A percentile compares a stretch with the other conserved stretches of the same genome.
These are phyloP conservation scores for Osmerus mordax DNA, from an alignment of 2,113 vertebrate genomes.

Conservation along the genomic window DNA sequence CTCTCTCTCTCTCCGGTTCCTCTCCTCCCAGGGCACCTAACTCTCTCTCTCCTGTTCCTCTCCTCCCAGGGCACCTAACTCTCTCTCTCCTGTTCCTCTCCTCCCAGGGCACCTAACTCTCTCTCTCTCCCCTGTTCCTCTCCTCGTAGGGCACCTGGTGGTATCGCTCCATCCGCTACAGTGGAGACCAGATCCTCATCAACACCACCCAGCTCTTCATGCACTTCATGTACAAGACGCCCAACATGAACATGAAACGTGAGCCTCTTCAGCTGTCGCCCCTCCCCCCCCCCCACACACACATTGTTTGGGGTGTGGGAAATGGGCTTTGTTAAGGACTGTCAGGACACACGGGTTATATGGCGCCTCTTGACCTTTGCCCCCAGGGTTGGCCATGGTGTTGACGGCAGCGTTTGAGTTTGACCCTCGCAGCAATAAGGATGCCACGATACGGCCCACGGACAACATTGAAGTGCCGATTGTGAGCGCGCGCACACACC, in stretches of 20 bases:
- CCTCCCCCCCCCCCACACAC: neutral
- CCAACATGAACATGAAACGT: conserved; percentile 99
- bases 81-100: neutral
- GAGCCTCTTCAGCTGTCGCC: conserved; percentile 60
- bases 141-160: conserved; percentile 80
- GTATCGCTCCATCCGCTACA: conserved; percentile 98
- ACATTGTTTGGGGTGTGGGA: neutral
- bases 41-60: neutral
- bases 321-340: neutral
- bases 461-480: conserved; percentile 96
- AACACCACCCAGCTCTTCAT: conserved; percentile 98
- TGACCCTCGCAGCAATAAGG: conserved; percentile 97
- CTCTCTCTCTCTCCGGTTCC: no score
- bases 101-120: no score
- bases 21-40: neutral
- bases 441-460: conserved; percentile 92
- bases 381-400: conserved; percentile 90
- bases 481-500: conserved; percentile 68
- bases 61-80: neutral
- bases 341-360: no score
- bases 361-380: neutral
- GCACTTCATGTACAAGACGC: conserved; percentile 97
- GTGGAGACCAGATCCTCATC: conserved; percentile 97
- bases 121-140: no score
- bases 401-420: conserved; percentile 95